These are phyloP conservation scores for Chymomyza amoena DNA, from an alignment of 2,888 invertebrate species.

Conservation along the genomic window DNA sequence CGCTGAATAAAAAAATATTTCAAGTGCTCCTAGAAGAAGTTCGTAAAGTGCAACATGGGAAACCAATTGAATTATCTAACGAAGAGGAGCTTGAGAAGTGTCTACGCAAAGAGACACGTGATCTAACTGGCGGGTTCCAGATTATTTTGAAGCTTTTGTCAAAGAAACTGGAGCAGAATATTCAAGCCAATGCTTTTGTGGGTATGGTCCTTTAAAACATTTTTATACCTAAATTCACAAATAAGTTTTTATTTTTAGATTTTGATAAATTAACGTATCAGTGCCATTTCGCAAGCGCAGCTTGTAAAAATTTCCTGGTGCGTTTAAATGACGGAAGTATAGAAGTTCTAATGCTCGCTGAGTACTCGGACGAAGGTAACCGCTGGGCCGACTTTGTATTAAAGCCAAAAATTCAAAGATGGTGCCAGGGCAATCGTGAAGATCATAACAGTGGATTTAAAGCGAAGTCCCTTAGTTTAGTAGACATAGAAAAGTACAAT, in stretches of 20 bases:
- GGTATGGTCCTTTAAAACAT: constrained; percentile 44
- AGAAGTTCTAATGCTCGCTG: constrained; percentile 16
- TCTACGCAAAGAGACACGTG: constrained; percentile 7
- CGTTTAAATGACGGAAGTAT: constrained; percentile 37
- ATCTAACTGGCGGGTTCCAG: constrained; percentile 50
- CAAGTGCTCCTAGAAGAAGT: constrained; percentile 75
- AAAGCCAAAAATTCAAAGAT: constrained; percentile 80
- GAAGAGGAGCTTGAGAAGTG: constrained; percentile 32
- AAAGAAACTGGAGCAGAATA: constrained; percentile 54
- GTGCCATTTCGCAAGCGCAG: constrained; percentile 54
- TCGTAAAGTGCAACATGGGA: constrained; percentile 51
- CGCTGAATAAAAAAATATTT: constrained; percentile 86
- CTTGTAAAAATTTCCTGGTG: constrained; percentile 61
- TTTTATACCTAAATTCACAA: background rate
- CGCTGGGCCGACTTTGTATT: constrained; percentile 72
- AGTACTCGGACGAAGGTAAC: constrained; percentile 10
- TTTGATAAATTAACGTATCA: constrained; percentile 53
- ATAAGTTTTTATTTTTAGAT: constrained; percentile 48
- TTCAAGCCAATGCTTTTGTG: constrained; percentile 58
- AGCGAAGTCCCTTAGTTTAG: constrained; percentile 82
- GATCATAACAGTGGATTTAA: constrained; percentile 46
- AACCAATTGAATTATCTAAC: constrained; percentile 15
- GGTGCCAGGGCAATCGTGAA: constrained; percentile 47
- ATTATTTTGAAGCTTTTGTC: constrained; percentile 63
- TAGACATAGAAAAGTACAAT: constrained; percentile 86